These are phyloP conservation scores for Drosophila miranda DNA, from an alignment of 1,140 invertebrate species.

Conservation along the genomic window DNA sequence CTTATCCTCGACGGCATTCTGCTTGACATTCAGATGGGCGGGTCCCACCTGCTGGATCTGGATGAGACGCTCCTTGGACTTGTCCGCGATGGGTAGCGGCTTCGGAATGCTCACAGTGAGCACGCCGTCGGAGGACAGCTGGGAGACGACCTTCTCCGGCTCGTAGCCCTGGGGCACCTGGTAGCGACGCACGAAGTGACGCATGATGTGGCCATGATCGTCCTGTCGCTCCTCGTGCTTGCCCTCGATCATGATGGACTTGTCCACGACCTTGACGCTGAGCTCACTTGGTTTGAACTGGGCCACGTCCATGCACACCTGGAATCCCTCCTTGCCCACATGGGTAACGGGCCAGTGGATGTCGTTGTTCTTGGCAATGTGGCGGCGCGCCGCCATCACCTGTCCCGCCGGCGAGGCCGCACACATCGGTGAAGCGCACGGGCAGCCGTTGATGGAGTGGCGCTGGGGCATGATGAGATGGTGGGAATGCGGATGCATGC, in stretches of 20 bases:
- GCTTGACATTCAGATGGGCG: constrained; percentile 55
- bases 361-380: constrained; percentile 35
- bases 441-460: constrained; percentile 44
- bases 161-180: constrained; percentile 87
- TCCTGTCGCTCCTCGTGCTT: constrained; percentile 88
- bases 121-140: constrained; percentile 88
- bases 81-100: constrained; percentile 70
- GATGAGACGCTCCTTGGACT: constrained; percentile 57
- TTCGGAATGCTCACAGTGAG: constrained; percentile 87
- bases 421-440: constrained; percentile 54
- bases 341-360: constrained; percentile 42
- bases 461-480: constrained; percentile 18
- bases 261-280: constrained; percentile 88
- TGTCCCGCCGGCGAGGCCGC: constrained; percentile 49
- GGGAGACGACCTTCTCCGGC: constrained; percentile 86
- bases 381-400: constrained; percentile 46
- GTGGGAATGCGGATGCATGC: constrained; percentile 43
- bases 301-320: constrained; percentile 87
- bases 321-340: constrained; percentile 79
- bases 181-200: constrained; percentile 88
- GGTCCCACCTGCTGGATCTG: constrained; percentile 64
- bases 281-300: constrained; percentile 90
- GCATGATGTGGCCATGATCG: constrained; percentile 84
- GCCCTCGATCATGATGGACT: constrained; percentile 86
- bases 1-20: constrained; percentile 31